These are phyloP conservation scores for Apis dorsata DNA, from an alignment of 1,140 invertebrate species.

Conservation along the genomic window DNA sequence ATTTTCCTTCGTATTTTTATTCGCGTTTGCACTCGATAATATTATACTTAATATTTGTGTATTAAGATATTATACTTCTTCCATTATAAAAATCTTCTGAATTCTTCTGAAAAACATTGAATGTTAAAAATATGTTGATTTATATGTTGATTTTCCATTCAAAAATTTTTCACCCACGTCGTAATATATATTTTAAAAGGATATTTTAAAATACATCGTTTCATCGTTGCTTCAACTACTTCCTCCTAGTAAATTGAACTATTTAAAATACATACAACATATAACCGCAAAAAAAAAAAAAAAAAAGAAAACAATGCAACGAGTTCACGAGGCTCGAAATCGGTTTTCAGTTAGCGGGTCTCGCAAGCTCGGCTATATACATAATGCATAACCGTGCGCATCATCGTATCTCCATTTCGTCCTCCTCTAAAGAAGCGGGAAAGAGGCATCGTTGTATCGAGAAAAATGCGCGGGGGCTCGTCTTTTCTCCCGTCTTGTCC, in stretches of 20 bases:
- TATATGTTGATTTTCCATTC: background rate
- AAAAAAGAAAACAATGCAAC: background rate
- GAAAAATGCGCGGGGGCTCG: constrained; percentile 35
- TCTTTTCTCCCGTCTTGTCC: constrained; percentile 31
- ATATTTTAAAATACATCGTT: background rate
- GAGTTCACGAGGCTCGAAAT: constrained; percentile 51
- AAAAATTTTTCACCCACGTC: background rate
- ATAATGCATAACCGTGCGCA: constrained; percentile 68
- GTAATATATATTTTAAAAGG: background rate
- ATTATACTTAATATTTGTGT: too few relatives aligned
- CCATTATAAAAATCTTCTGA: too few relatives aligned
- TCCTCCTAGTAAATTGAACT: constrained; percentile 12
- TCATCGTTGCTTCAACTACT: background rate
- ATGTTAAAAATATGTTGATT: too few relatives aligned
- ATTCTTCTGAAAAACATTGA: too few relatives aligned
- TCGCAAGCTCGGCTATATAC: constrained; percentile 46
- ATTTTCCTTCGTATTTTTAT: too few relatives aligned
- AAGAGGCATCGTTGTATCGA: constrained; percentile 56
- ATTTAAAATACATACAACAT: background rate
- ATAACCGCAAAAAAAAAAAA: background rate
- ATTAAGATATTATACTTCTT: too few relatives aligned
- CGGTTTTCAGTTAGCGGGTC: constrained; percentile 61
- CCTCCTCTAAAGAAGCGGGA: constrained; percentile 38
- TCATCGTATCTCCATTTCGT: constrained; percentile 68
- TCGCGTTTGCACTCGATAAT: too few relatives aligned